Evolutionary conservation across 2,113 vertebrate species (phyloP), one percentile per base, ranked within the genome.

Genomic region (Osmerus eperlanus): DNA sequence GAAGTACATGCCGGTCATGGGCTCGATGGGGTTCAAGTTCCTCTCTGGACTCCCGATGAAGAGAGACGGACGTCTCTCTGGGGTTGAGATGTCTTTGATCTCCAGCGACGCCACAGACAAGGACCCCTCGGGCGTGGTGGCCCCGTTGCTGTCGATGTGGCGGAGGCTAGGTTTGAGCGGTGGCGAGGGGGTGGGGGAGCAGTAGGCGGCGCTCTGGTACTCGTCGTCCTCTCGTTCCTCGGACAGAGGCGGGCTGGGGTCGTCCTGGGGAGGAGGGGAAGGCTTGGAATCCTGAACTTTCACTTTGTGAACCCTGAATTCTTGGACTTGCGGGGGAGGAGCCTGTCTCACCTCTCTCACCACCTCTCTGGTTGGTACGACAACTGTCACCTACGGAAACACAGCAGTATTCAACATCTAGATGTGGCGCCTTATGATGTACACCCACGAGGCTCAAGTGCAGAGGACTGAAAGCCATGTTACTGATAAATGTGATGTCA

Each of bases 201-300:
- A 86, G 7, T 84, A 91, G 14, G 75, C 83, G n/a, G 89, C 89
- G 14, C 89, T 91, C 78, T 88, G 85, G 73, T 86, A 91, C 0
- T 91, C 88, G 0, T 91, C 89, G 29, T 91, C 89, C 54, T 88
- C 89, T 84, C 71, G 88, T 4, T 78, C 86, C 6, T 87, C 88
- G 79, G 89, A 89, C 1, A 72, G 13, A 71, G 78, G 0, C 13
- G 71, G 76, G 0, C 85, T 90, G 75, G 73, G 88, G 51, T 87
- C 77, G 0, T 91, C 87, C 18, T 88, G 68, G 6, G 16, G 32
- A 14, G 15, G 15, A 19, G 32, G 15, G 18, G 64, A 2, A 12
- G 71, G 76, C 0, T 85, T 89, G 74, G 73, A 87, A 47, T 85
- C 75, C 0, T 91, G 86, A 19, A 86, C 88, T 55, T 72, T 72